phyloP scores from a whole-genome alignment of 2,797 vertebrate genomes.

The Melanotaenia maccullochi region DNA sequence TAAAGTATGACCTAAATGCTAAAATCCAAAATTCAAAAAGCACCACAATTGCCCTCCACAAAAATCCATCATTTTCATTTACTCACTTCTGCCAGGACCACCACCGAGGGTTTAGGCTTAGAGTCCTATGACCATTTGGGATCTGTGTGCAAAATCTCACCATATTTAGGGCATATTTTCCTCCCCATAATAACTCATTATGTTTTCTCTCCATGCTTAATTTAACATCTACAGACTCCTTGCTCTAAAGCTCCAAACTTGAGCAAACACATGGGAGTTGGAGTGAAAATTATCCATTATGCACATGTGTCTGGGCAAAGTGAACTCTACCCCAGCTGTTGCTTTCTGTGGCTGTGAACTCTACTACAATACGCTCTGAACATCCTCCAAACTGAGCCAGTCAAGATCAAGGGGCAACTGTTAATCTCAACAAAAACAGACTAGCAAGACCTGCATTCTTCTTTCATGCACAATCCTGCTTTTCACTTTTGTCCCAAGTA shows the following conservation, averaged over 20 bases:
- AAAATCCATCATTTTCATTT: constrained; percentile 29
- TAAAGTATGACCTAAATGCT: constrained; percentile 84
- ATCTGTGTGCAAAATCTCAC: constrained; percentile 46
- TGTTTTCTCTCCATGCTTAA: constrained; percentile 78
- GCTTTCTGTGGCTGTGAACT: constrained; percentile 53
- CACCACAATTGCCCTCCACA: constrained; percentile 39
- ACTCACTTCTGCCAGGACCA: constrained; percentile 41
- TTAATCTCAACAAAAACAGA: constrained; percentile 58
- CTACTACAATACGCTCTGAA: constrained; percentile 60
- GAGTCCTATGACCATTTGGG: constrained; percentile 48
- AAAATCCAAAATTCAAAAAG: constrained; percentile 68
- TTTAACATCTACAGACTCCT: constrained; percentile 76
- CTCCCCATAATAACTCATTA: constrained; percentile 76
- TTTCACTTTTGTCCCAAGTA: constrained; percentile 19
- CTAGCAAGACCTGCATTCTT: constrained; percentile 42
- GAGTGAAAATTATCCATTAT: constrained; percentile 80
- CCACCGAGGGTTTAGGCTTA: constrained; percentile 27
- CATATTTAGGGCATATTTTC: constrained; percentile 69
- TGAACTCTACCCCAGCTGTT: constrained; percentile 70
- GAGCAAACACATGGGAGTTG: constrained; percentile 65
- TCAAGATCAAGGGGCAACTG: constrained; percentile 51
- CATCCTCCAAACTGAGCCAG: constrained; percentile 48
- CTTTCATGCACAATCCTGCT: constrained; percentile 23
- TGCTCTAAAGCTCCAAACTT: constrained; percentile 55
- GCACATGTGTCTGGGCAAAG: constrained; percentile 72